Percentiles rank a stretch among this genome's conserved stretches.
These are phyloP conservation scores for Blastobasis lacticolella DNA, from an alignment of 2,888 invertebrate species.

Conservation along the genomic window DNA sequence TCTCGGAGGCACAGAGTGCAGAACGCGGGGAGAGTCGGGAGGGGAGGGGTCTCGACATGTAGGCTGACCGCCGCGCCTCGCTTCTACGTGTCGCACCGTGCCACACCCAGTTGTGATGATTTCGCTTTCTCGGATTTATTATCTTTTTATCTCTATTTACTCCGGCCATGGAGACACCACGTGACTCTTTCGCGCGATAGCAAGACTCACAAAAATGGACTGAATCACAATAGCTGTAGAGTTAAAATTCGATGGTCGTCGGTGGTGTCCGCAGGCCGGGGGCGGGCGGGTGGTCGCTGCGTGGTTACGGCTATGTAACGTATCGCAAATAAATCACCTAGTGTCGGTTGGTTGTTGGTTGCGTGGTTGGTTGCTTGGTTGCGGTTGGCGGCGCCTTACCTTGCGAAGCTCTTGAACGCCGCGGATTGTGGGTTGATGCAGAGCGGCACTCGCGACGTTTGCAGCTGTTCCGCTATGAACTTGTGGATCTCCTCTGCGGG, in stretches of 20 bases:
- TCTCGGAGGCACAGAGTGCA: conserved; percentile 12
- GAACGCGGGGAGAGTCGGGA: conserved; percentile 18
- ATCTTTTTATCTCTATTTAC: conserved; percentile 23
- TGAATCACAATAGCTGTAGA: neutral
- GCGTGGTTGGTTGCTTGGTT: conserved; percentile 41
- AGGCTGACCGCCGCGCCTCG: conserved; percentile 44
- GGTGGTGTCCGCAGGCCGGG: conserved; percentile 50
- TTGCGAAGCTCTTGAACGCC: conserved; percentile 99
- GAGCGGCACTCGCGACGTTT: conserved; percentile 95
- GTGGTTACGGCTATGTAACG: conserved; percentile 42
- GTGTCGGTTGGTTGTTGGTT: conserved; percentile 64
- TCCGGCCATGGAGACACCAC: conserved; percentile 52
- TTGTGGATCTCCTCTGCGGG: conserved; percentile 97
- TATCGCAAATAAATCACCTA: conserved; percentile 75
- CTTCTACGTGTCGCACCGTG: conserved; percentile 52
- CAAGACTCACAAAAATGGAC: too few species aligned
- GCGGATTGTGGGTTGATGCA: conserved; percentile 99
- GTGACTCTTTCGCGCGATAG: too few species aligned
- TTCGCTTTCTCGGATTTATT: conserved; percentile 59
- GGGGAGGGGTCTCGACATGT: conserved; percentile 35
- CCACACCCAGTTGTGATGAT: conserved; percentile 70
- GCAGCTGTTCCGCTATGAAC: conserved; percentile 97
- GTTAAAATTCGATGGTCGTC: conserved; percentile 11
- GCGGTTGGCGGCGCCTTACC: conserved; percentile 81
- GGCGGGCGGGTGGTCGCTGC: conserved; percentile 68